These are phyloP conservation scores for Sigmodon hispidus DNA, from an alignment of 2,113 vertebrate species.

Conservation along the genomic window DNA sequence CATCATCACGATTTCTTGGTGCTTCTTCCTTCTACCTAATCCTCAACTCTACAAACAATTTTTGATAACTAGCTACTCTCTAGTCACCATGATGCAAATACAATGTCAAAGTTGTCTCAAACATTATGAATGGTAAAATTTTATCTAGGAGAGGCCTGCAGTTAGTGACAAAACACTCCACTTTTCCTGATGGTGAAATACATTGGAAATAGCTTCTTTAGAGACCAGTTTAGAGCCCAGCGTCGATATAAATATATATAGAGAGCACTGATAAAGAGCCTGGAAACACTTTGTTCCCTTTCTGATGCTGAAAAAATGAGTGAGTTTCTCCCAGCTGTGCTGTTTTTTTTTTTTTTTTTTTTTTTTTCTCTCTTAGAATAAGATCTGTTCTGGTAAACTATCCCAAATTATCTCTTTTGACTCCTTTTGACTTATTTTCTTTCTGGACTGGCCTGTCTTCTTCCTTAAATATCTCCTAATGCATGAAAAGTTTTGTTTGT, in stretches of 20 bases:
- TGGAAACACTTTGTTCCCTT: not conserved
- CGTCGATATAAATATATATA: not conserved
- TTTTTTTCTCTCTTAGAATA: not conserved
- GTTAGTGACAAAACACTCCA: not conserved
- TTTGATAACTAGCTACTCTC: not conserved
- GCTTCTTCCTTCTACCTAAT: not conserved
- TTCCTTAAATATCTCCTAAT: not conserved
- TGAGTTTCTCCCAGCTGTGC: not conserved
- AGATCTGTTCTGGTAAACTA: not conserved
- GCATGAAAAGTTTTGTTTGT: constrained; percentile 13
- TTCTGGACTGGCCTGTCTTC: not conserved
- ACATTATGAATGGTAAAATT: not conserved
- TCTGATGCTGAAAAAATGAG: not conserved
- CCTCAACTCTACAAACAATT: not conserved
- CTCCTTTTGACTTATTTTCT: not conserved
- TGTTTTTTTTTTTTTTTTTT: not conserved
- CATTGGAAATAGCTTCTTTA: not conserved
- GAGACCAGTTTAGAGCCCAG: not conserved
- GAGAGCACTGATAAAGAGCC: not conserved
- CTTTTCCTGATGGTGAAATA: not conserved
- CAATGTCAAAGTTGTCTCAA: not conserved
- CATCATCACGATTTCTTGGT: not conserved
- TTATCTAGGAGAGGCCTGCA: not conserved
- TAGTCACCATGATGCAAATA: not conserved
- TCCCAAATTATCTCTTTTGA: not conserved